phyloP scores from a whole-genome alignment of 1,140 invertebrate species.

The Phymastichus coffea region DNA sequence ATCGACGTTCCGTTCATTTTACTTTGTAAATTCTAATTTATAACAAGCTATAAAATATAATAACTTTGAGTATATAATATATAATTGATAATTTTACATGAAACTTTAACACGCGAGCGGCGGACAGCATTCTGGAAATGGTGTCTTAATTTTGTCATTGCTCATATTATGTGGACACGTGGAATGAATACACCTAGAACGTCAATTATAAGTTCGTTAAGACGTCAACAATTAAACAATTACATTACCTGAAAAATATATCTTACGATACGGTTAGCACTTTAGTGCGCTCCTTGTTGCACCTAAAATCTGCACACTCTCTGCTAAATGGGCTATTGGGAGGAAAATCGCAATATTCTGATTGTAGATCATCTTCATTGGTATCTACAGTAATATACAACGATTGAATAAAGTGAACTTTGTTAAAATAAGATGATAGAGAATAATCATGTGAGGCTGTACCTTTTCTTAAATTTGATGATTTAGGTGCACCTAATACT shows the following conservation, averaged over 20 bases:
- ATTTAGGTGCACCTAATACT: not conserved
- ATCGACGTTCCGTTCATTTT: too few relatives aligned
- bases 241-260: not conserved
- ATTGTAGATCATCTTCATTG: not conserved
- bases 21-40: not conserved
- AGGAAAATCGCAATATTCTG: conserved; percentile 11
- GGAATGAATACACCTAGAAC: not conserved
- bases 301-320: conserved; percentile 12
- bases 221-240: not conserved
- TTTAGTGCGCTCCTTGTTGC: conserved; percentile 1
- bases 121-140: conserved; percentile 3
- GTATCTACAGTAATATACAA: not conserved
- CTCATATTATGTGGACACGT: not conserved
- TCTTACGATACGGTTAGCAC: conserved; percentile 2
- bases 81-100: too few relatives aligned
- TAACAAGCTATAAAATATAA: not conserved
- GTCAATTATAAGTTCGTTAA: not conserved
- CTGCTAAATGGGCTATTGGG: conserved; percentile 1
- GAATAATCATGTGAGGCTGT: too few relatives aligned
- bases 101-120: not conserved
- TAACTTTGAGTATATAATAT: too few relatives aligned
- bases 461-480: conserved; percentile 3
- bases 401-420: too few relatives aligned
- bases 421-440: not conserved
- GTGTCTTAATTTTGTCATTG: not conserved